Conservation (phyloP, 2,888 invertebrate genomes). For the Synergus japonicus region DNA sequence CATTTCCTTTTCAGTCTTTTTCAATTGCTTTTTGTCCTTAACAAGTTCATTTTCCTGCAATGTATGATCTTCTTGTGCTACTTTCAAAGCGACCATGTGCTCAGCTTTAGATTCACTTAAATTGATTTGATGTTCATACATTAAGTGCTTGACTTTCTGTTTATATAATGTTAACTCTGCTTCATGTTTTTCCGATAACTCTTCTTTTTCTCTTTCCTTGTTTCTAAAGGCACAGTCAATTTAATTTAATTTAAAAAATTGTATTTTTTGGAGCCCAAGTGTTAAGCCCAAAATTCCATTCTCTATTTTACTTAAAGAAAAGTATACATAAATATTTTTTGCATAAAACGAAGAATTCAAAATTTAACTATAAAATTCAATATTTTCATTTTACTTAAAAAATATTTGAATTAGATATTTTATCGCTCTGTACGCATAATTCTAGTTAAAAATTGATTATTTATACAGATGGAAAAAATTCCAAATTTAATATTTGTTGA, state of each 20-base stretch:
- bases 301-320: no score
- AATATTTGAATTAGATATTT: no score
- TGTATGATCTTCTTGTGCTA: constrained; percentile 90
- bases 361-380: no score
- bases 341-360: no score
- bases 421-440: no score
- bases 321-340: no score
- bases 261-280: neutral
- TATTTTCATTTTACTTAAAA: no score
- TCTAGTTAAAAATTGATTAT: no score
- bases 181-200: constrained; percentile 91
- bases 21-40: constrained; percentile 85
- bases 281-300: no score
- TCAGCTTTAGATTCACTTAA: constrained; percentile 92
- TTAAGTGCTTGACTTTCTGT: constrained; percentile 94
- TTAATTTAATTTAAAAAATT: neutral
- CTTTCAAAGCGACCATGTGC: constrained; percentile 88
- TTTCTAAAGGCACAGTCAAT: constrained; percentile 78
- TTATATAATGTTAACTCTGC: constrained; percentile 92
- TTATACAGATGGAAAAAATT: no score
- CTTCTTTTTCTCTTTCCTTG: constrained; percentile 92
- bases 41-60: constrained; percentile 87
- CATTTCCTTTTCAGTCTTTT: constrained; percentile 84
- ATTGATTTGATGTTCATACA: constrained; percentile 93
- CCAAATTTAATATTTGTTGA: no score